phyloP scores from a whole-genome alignment of 92 coral and sea anemone genomes.

The Pocillopora grandis region DNA sequence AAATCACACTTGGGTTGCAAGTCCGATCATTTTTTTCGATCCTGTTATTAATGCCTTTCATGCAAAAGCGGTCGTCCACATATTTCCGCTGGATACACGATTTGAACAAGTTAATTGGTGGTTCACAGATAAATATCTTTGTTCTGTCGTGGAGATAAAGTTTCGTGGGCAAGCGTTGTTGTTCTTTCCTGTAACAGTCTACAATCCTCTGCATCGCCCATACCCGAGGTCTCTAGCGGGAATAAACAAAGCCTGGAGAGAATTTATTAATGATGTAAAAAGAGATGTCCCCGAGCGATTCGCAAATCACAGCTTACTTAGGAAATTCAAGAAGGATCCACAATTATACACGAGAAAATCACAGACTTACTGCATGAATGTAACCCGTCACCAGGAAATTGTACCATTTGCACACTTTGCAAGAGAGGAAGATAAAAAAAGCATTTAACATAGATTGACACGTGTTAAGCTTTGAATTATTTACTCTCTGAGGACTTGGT shows the following conservation, averaged over 20 bases:
- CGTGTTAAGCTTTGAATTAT: too few species aligned
- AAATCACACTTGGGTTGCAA: not conserved
- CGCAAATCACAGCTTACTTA: constrained; percentile 7
- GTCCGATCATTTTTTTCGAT: constrained; percentile 38
- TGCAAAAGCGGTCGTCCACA: constrained; percentile 7
- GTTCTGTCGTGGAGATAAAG: constrained; percentile 31
- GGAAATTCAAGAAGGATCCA: constrained; percentile 13
- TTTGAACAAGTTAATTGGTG: not conserved
- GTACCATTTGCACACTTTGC: constrained; percentile 45
- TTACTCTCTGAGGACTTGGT: too few species aligned
- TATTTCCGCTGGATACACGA: constrained; percentile 16
- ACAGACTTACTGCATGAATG: constrained; percentile 28
- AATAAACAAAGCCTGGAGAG: not conserved
- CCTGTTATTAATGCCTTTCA: constrained; percentile 42
- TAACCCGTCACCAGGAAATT: constrained; percentile 31
- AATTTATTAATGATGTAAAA: not conserved
- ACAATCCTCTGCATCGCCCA: constrained; percentile 14
- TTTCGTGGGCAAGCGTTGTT: constrained; percentile 43
- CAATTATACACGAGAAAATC: not conserved
- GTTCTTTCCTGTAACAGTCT: constrained; percentile 31
- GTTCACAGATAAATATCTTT: constrained; percentile 22
- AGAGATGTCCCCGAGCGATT: not conserved
- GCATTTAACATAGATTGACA: too few species aligned
- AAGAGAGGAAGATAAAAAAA: not conserved
- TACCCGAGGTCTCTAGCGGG: constrained; percentile 9